Evolutionary conservation across 2,797 vertebrate species (phyloP).

Genomic region (Danio aesculapii): DNA sequence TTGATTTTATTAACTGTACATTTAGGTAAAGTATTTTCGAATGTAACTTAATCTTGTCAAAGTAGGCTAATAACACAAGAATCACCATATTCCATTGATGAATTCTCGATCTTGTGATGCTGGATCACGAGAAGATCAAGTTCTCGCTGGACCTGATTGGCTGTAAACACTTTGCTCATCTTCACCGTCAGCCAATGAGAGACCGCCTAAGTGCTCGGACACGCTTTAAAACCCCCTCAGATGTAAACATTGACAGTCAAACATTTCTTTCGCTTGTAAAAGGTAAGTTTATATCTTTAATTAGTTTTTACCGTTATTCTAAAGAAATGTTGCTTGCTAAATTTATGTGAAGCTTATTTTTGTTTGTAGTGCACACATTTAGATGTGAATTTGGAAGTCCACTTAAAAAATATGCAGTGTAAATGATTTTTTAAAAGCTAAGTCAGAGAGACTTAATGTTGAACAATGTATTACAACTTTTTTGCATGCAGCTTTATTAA

Average conservation of each 20-base stretch:
- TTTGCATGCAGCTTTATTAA: not conserved
- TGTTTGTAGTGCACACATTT: not conserved
- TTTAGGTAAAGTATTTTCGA: not conserved
- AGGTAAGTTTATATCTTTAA: not conserved
- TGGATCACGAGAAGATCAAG: not conserved
- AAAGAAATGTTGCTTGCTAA: not conserved
- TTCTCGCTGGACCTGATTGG: constrained; percentile 2
- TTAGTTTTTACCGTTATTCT: not conserved
- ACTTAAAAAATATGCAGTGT: not conserved
- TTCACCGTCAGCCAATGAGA: constrained; percentile 30
- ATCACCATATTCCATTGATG: not conserved
- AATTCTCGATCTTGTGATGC: not conserved
- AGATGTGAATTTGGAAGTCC: not conserved
- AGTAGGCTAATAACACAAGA: not conserved
- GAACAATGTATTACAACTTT: not conserved
- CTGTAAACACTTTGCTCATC: not conserved
- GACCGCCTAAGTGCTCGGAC: not conserved
- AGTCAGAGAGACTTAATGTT: not conserved
- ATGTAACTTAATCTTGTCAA: not conserved
- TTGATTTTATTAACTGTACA: fast-evolving
- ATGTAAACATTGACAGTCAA: constrained; percentile 3
- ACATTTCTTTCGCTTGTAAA: not conserved
- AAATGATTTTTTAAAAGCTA: not conserved
- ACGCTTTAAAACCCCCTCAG: constrained; percentile 28
- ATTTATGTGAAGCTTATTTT: not conserved